These are phyloP conservation scores for Ammodramus savannarum DNA, from an alignment of 2,113 vertebrate species.

Conservation along the genomic window DNA sequence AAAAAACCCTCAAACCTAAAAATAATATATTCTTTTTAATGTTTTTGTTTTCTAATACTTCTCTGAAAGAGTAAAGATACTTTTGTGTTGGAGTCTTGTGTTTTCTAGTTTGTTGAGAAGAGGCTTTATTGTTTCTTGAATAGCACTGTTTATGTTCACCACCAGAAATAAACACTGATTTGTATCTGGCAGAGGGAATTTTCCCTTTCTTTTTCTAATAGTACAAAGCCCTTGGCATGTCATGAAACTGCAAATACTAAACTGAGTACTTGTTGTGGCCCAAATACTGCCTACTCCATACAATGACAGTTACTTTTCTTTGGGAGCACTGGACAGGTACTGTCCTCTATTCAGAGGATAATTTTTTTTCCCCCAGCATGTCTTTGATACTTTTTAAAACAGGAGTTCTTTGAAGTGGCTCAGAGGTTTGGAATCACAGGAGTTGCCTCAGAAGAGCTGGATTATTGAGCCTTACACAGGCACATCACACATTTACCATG, in stretches of 20 bases:
- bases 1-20: background rate
- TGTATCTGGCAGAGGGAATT: background rate
- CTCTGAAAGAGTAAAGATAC: background rate
- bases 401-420: constrained; percentile 46
- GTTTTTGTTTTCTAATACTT: background rate
- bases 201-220: background rate
- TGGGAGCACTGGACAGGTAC: background rate
- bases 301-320: background rate
- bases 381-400: constrained; percentile 55
- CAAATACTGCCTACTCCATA: constrained; percentile 13
- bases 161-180: background rate
- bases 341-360: background rate
- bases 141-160: background rate
- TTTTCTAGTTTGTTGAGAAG: background rate
- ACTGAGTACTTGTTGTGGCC: background rate
- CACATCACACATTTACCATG: background rate
- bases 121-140: background rate
- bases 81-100: background rate
- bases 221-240: background rate
- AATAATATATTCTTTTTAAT: background rate
- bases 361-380: background rate
- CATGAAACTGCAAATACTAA: background rate
- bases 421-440: constrained; percentile 38
- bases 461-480: constrained; percentile 24
- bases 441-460: constrained; percentile 13